A percentile compares a stretch with the other conserved stretches of the same genome.
Evolutionary conservation across 2,113 vertebrate genomes (phyloP).

Genomic region (Regulus satrapa): DNA sequence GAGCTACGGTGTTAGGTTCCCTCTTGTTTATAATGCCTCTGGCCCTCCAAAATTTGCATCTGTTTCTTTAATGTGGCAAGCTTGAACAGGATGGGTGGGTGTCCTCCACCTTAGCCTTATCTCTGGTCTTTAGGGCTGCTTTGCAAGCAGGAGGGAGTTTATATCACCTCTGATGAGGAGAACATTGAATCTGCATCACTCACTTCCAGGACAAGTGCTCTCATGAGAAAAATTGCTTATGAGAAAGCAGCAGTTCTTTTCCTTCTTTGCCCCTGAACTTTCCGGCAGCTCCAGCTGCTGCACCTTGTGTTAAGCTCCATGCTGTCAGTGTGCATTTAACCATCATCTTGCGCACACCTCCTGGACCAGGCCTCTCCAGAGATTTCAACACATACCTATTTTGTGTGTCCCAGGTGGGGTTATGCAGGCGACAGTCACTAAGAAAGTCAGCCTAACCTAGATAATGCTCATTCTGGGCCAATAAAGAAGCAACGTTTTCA

Average conservation of each 20-base stretch:
- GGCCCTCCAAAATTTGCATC: constrained; percentile 50
- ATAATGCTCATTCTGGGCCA: background rate
- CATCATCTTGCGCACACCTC: background rate
- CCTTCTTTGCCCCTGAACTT: background rate
- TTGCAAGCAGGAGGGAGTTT: background rate
- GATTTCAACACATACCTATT: background rate
- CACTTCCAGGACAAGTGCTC: constrained; percentile 7
- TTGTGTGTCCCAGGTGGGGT: background rate
- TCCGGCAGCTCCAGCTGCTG: background rate
- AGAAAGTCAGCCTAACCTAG: constrained; percentile 25
- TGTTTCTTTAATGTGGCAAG: constrained; percentile 14
- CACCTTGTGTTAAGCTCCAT: background rate
- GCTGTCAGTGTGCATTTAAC: constrained; percentile 30
- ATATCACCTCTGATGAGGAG: background rate
- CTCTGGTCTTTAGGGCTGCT: background rate
- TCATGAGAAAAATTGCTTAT: constrained; percentile 6
- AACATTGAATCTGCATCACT: background rate
- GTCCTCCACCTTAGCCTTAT: constrained; percentile 46
- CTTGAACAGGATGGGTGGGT: constrained; percentile 26
- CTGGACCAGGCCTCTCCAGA: background rate
- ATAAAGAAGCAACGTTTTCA: background rate
- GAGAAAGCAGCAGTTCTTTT: background rate
- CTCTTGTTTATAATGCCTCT: constrained; percentile 40
- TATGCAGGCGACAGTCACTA: background rate
- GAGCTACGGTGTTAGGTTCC: constrained; percentile 1